phyloP scores from a whole-genome alignment of 2,797 vertebrate genomes.

The Pipistrellus kuhlii region DNA sequence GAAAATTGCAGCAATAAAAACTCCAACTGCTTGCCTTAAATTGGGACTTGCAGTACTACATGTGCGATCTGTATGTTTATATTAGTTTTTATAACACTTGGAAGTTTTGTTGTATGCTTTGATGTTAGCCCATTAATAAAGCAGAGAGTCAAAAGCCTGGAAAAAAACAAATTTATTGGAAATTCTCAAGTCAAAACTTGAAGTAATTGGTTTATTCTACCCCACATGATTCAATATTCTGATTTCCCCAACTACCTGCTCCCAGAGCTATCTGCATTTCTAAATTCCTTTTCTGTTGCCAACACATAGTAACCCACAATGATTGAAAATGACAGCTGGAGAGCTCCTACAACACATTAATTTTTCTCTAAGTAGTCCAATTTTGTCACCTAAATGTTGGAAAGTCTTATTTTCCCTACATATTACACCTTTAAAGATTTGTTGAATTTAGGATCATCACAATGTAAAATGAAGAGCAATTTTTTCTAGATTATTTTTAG shows the following conservation, averaged over 20 bases:
- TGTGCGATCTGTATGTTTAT: conserved; percentile 86
- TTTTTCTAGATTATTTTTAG: conserved; percentile 85
- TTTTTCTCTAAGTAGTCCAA: conserved; percentile 87
- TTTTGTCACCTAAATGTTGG: conserved; percentile 84
- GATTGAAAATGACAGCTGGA: conserved; percentile 95
- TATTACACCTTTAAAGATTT: conserved; percentile 81
- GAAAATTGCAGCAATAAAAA: conserved; percentile 94
- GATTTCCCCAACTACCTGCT: conserved; percentile 83
- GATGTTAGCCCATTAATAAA: conserved; percentile 88
- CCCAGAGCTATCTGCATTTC: conserved; percentile 84
- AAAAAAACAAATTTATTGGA: conserved; percentile 87
- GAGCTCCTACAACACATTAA: conserved; percentile 85
- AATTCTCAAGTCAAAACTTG: conserved; percentile 89
- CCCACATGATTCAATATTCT: conserved; percentile 85
- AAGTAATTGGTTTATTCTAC: conserved; percentile 88
- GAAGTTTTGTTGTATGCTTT: conserved; percentile 87
- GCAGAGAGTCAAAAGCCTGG: conserved; percentile 84
- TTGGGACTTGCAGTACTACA: conserved; percentile 86
- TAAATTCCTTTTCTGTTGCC: conserved; percentile 88
- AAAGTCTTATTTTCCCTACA: conserved; percentile 79
- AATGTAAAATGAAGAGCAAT: conserved; percentile 80
- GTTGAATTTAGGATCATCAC: conserved; percentile 76
- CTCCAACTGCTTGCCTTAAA: conserved; percentile 88
- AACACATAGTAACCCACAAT: conserved; percentile 89
- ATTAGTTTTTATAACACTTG: conserved; percentile 86